Evolutionary conservation across 2,113 vertebrate genomes (phyloP).

Genomic region (Chloropsis hardwickii): DNA sequence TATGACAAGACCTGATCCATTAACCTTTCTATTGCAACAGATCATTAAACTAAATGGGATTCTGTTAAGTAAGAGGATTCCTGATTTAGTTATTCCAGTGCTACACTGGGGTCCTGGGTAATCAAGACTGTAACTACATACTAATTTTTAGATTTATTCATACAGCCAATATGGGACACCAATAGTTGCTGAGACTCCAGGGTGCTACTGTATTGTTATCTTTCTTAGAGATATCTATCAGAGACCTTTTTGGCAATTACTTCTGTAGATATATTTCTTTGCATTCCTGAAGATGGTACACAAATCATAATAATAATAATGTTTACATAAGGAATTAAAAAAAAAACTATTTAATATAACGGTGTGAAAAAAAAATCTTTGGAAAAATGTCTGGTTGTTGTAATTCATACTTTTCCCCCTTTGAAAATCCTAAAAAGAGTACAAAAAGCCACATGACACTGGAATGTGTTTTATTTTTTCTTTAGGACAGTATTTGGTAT

Average conservation of each 20-base stretch:
- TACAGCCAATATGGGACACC: background rate
- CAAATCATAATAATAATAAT: background rate
- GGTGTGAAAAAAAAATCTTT: slow-evolving; percentile 1
- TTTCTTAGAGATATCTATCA: background rate
- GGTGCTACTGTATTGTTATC: background rate
- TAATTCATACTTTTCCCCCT: background rate
- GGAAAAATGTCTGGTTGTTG: slow-evolving; percentile 16
- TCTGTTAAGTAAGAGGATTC: background rate
- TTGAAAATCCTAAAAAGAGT: slow-evolving; percentile 35
- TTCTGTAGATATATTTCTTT: background rate
- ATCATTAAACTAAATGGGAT: background rate
- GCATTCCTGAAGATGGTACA: background rate
- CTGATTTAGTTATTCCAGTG: background rate
- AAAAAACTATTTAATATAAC: background rate
- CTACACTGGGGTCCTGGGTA: background rate
- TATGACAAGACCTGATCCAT: background rate
- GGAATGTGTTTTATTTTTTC: slow-evolving; percentile 45
- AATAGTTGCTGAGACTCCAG: background rate
- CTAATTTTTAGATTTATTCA: background rate
- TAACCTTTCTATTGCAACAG: background rate
- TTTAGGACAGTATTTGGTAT: slow-evolving; percentile 60
- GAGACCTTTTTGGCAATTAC: background rate
- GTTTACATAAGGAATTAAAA: background rate
- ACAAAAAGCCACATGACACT: slow-evolving; percentile 30
- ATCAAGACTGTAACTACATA: background rate